Conservation (phyloP, 2,113 vertebrate species). For the Planiliza haematocheilus region DNA sequence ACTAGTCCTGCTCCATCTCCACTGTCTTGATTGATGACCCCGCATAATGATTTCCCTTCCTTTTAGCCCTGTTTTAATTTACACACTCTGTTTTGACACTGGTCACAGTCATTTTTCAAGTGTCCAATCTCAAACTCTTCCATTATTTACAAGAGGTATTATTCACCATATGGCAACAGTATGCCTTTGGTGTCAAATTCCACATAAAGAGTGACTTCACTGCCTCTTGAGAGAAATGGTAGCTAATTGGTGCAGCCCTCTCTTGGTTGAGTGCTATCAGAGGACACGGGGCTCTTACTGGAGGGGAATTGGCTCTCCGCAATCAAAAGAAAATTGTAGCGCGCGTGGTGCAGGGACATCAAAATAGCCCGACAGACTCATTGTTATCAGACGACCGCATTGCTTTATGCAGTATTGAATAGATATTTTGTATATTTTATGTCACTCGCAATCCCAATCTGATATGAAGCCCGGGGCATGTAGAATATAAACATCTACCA, state of each 20-base stretch:
- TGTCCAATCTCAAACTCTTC: conserved; percentile 65
- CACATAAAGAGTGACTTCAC: conserved; percentile 77
- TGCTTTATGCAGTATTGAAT: conserved; percentile 51
- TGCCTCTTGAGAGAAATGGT: conserved; percentile 75
- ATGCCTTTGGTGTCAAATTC: conserved; percentile 76
- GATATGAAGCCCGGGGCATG: conserved; percentile 29
- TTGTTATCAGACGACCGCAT: conserved; percentile 59
- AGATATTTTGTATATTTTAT: conserved; percentile 44
- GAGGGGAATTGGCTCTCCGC: conserved; percentile 82
- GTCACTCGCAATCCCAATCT: conserved; percentile 35
- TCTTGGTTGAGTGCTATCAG: conserved; percentile 84
- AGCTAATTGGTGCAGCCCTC: conserved; percentile 80
- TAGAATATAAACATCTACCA: conserved; percentile 33
- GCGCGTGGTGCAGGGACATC: conserved; percentile 82
- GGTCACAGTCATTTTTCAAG: conserved; percentile 65
- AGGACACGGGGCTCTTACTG: conserved; percentile 84
- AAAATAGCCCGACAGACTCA: conserved; percentile 55
- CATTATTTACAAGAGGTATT: conserved; percentile 75
- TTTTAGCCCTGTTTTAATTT: conserved; percentile 60
- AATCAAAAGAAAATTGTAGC: conserved; percentile 89
- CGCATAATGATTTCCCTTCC: conserved; percentile 42
- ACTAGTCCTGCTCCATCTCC: conserved; percentile 56
- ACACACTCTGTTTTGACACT: conserved; percentile 44
- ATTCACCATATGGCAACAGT: conserved; percentile 75
- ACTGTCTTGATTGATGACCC: conserved; percentile 53